Conservation (phyloP, 2,113 vertebrate species). For the Platichthys stellatus region DNA sequence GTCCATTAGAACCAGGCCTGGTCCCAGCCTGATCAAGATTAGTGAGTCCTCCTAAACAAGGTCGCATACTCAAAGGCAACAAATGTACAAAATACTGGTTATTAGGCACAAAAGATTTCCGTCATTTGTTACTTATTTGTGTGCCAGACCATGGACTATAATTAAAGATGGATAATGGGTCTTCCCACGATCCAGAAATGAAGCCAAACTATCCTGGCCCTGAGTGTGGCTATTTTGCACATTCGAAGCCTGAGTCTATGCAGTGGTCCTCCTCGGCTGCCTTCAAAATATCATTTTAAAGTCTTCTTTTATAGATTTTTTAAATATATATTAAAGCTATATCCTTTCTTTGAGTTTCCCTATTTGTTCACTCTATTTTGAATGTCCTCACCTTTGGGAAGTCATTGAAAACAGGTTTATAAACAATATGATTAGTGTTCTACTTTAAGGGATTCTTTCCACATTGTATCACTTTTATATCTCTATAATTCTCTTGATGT, state of each 20-base stretch:
- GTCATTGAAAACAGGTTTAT: neutral
- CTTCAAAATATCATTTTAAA: neutral
- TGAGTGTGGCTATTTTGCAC: neutral
- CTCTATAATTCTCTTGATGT: neutral
- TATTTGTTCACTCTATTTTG: neutral
- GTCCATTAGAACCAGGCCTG: conserved; percentile 68
- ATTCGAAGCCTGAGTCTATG: neutral
- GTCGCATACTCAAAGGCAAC: conserved; percentile 48
- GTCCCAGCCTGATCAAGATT: conserved; percentile 62
- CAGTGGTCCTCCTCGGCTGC: too few species aligned
- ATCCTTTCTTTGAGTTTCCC: too few species aligned
- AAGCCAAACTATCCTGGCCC: neutral
- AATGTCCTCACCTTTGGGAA: neutral
- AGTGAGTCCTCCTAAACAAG: conserved; percentile 50
- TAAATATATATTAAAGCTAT: neutral
- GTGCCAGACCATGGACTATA: neutral
- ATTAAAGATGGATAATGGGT: neutral
- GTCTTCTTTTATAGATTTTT: neutral
- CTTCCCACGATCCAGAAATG: neutral
- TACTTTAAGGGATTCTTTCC: neutral
- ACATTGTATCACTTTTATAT: neutral
- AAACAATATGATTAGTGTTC: neutral
- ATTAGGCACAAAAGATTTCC: neutral
- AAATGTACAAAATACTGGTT: conserved; percentile 17
- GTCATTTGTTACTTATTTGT: neutral